Conservation (phyloP, 1,140 invertebrate genomes). For the Muscidifurax raptorellus region DNA sequence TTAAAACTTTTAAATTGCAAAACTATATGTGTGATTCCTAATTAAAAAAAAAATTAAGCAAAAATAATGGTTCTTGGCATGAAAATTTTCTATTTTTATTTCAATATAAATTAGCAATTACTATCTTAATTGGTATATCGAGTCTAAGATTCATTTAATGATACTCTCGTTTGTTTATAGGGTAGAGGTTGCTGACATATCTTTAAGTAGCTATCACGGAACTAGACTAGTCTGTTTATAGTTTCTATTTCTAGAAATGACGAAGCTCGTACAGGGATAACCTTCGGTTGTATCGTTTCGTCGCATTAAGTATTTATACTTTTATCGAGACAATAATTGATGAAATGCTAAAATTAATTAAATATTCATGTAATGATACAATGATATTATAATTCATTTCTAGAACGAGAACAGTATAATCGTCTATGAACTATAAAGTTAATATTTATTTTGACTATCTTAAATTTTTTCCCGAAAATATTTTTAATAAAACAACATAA, state of each 20-base stretch:
- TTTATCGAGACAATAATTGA: neutral
- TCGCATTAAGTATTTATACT: neutral
- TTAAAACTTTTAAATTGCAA: neutral
- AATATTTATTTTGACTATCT: too few relatives aligned
- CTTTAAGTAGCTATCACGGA: neutral
- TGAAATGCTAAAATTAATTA: too few relatives aligned
- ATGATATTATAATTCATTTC: too few relatives aligned
- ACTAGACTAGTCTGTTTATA: conserved; percentile 25
- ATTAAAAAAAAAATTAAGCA: neutral
- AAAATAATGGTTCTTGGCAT: neutral
- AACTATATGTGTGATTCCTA: neutral
- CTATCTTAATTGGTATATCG: neutral
- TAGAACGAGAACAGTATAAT: too few relatives aligned
- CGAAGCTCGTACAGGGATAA: neutral
- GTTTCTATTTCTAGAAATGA: conserved; percentile 21
- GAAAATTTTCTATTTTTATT: too few relatives aligned
- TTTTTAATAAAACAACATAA: too few relatives aligned
- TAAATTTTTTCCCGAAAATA: too few relatives aligned
- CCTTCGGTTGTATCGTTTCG: neutral
- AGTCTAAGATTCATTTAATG: neutral
- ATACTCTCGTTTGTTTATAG: neutral
- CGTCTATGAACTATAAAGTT: too few relatives aligned
- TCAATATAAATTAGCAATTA: too few relatives aligned
- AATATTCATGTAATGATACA: too few relatives aligned
- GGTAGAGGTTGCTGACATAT: neutral